phyloP scores from a whole-genome alignment of 2,797 vertebrate genomes.

The Labeo calbasu region DNA sequence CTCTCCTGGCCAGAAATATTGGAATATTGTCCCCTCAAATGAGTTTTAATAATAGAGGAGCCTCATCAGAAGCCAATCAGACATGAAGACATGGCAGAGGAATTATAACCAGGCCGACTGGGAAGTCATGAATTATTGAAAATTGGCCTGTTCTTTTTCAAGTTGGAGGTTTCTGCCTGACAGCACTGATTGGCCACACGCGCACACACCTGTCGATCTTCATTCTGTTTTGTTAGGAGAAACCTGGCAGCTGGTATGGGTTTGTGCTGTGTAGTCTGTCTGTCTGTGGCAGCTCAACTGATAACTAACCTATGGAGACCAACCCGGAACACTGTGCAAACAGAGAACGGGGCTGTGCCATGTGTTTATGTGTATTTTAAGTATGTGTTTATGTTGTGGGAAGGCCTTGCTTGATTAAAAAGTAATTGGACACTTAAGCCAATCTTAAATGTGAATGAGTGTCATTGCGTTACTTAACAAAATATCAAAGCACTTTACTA shows the following conservation, averaged over 20 bases:
- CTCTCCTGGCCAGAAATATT: conserved; percentile 60
- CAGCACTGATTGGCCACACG: conserved; percentile 63
- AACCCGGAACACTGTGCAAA: neutral
- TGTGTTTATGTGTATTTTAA: neutral
- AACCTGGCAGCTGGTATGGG: conserved; percentile 42
- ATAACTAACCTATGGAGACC: conserved; percentile 1
- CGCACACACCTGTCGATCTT: conserved; percentile 50
- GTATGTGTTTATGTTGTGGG: neutral
- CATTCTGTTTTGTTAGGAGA: conserved; percentile 24
- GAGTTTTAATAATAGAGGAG: conserved; percentile 83
- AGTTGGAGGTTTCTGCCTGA: conserved; percentile 71
- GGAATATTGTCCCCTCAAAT: conserved; percentile 73
- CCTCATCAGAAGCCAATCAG: conserved; percentile 83
- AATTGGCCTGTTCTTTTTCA: conserved; percentile 74
- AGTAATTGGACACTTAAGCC: neutral
- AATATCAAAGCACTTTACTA: conserved; percentile 1
- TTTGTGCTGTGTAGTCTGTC: conserved; percentile 26
- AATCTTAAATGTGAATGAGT: neutral
- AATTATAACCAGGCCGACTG: conserved; percentile 66
- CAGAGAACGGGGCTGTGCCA: neutral
- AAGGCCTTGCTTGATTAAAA: neutral
- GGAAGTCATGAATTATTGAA: conserved; percentile 80
- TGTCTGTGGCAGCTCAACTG: conserved; percentile 27
- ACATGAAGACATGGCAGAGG: conserved; percentile 71
- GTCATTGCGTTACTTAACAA: neutral